Evolutionary conservation across 2,888 invertebrate species (phyloP).

Genomic region (Tortrix viridana): DNA sequence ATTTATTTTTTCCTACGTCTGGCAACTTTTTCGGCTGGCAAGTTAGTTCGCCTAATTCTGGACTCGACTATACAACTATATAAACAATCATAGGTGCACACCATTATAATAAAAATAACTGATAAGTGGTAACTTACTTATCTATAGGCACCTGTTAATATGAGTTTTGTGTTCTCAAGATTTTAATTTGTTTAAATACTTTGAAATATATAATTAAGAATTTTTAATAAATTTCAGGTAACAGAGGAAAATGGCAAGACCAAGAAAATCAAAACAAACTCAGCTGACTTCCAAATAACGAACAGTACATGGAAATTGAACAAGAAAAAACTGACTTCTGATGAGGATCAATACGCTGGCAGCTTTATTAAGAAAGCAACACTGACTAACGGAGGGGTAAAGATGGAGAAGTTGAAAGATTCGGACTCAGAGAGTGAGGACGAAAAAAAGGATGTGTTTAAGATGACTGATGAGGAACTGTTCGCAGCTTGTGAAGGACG

Average conservation of each 20-base stretch:
- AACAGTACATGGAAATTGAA: slow-evolving; percentile 72
- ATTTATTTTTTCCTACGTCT: too few species aligned
- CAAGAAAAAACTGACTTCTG: slow-evolving; percentile 50
- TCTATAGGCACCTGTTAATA: too few species aligned
- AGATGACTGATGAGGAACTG: slow-evolving; percentile 90
- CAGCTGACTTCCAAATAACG: slow-evolving; percentile 64
- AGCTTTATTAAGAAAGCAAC: slow-evolving; percentile 71
- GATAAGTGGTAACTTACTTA: too few species aligned
- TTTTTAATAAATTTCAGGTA: slow-evolving; percentile 52
- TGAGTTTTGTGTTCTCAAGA: too few species aligned
- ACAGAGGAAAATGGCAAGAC: slow-evolving; percentile 71
- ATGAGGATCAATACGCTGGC: slow-evolving; percentile 62
- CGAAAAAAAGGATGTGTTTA: slow-evolving; percentile 55
- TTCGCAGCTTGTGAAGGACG: slow-evolving; percentile 91
- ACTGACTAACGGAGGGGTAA: slow-evolving; percentile 61
- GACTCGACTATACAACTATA: too few species aligned
- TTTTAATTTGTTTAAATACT: too few species aligned
- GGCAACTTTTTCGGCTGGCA: too few species aligned
- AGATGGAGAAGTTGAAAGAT: slow-evolving; percentile 56
- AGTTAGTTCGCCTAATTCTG: too few species aligned
- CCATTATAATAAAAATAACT: too few species aligned
- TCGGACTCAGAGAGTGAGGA: slow-evolving; percentile 56
- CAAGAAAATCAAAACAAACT: slow-evolving; percentile 69
- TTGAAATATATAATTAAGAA: background rate
- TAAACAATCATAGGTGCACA: too few species aligned